Base-by-base conservation (phyloP, 2,888 invertebrate species). In the Spilarctia lutea region DNA sequence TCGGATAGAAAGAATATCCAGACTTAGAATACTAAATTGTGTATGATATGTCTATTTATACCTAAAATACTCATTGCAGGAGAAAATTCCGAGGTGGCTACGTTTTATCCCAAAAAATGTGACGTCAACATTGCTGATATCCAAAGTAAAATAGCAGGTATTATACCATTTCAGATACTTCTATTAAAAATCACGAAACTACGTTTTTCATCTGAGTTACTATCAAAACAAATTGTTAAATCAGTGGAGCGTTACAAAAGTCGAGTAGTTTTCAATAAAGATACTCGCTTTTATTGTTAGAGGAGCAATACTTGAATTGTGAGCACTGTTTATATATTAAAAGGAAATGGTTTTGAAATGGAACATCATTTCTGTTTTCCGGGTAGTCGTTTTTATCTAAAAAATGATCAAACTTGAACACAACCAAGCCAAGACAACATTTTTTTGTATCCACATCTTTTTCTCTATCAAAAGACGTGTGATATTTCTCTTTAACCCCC, bases 231-330 rank as follows among this genome's bases (percentile, higher is more conserved):
- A 71, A 75, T 71, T 67, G 71, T 63, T 63, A 39, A 75, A 52
- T 27, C 71, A 39, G n/a, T 68, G 63, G 11, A 71, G 42, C n/a
- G 63, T 33, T 56, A 48, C 16, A 16, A n/a, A 24, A 71, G 48
- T 75, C 74, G 42, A 60, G 70, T 69, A 71, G 66, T 74, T 70
- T 71, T 71, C 74, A 74, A 74, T 71, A 71, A 71, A 65, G 69
- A 70, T 20, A 30, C 35, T 20, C 68, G 48, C 56, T 52, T 35
- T 45, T 48, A 45, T 75, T 67, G 66, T 74, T 35, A 68, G 68
- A 63, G 66, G 16, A 67, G 66, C 65, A 67, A 67, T 74, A 67
- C 71, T 71, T 71, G 70, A 74, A 67, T 45, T 27, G 74, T 42
- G 18, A 45, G 3, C 35, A 71, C 42, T 48, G 35, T 74, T 70